Evolutionary conservation across 2,888 invertebrate species (phyloP).

Genomic region (Gymnocheta viridis): DNA sequence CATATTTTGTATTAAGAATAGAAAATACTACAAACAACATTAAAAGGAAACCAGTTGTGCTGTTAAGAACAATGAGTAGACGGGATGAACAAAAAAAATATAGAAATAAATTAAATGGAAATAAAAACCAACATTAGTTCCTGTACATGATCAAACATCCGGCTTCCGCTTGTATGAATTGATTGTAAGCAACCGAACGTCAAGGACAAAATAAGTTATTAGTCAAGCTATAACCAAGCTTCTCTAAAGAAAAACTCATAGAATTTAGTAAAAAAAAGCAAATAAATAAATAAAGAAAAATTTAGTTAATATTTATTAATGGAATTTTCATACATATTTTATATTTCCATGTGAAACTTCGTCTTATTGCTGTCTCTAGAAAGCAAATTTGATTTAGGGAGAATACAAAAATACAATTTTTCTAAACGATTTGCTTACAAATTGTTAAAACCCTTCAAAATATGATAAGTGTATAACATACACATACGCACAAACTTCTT

Average conservation of each 20-base stretch:
- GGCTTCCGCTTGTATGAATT: conserved; percentile 53
- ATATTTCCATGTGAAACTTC: no score
- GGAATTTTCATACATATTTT: no score
- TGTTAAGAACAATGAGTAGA: conserved; percentile 34
- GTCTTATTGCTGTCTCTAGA: no score
- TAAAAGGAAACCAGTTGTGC: conserved; percentile 44
- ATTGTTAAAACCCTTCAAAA: conserved; percentile 61
- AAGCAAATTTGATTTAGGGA: conserved; percentile 25
- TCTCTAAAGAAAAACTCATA: background rate
- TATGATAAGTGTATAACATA: conserved; percentile 32
- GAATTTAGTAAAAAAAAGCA: background rate
- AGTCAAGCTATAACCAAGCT: background rate
- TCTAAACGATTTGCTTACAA: conserved; percentile 65
- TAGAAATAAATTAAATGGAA: conserved; percentile 33
- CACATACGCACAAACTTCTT: background rate
- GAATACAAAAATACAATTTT: conserved; percentile 53
- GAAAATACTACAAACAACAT: background rate
- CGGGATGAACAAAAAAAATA: background rate
- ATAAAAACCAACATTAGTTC: conserved; percentile 45
- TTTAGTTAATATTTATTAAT: background rate
- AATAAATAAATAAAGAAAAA: background rate
- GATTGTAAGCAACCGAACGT: background rate
- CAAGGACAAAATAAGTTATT: background rate
- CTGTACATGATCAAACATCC: conserved; percentile 65
- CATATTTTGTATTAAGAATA: conserved; percentile 12